Base-by-base conservation (phyloP, 2,888 invertebrate species). In the Eristalis tenax region DNA sequence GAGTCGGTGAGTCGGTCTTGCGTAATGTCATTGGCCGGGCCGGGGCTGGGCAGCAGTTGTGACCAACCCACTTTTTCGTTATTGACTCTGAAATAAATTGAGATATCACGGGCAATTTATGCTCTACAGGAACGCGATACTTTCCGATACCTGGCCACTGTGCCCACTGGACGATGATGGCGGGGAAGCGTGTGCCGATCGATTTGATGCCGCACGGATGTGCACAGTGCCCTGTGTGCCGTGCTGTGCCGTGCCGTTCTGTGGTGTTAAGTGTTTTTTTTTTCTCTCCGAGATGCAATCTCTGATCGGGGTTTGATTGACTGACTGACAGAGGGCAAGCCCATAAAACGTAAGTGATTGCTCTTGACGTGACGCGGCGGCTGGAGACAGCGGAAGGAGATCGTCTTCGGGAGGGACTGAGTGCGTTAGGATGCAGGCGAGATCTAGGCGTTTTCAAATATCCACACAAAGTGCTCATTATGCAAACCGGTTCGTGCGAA, bases 41-140 rank as follows among this genome's bases (percentile, higher is more conserved):
- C 57, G 65, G 74, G 74, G 82, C 5, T 23, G 59, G 59, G 26
- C 59, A 26, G 59, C 4, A 8, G 8, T 13, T 8, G 43, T n/a
- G 64, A 65, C 73, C 83, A 74, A 75, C 83, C 86, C 74, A 83
- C 65, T 59, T 81, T 56, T 75, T 84, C 40, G 65, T 56, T 78
- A 75, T 86, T 78, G 83, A 64, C 75, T 64, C 32, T 23, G 78
- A 71, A 83, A 79, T 87, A 83, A 83, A 83, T 87, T 87, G 83
- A 83, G 86, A 83, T 75, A 79, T 87, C 75, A 71, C 4, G 66
- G 56, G 1, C 35, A 76, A 87, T 87, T 71, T 68, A 79, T 83
- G 66, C 69, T 76, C 23, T 28, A 23, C 56, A 64, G 50, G 56
- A 82, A 77, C 50, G 50, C 50, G 50, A 50, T 50, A 50, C 50